These are phyloP conservation scores for Microcebus tavaratra DNA, from an alignment of 2,113 vertebrate genomes.

Conservation along the genomic window DNA sequence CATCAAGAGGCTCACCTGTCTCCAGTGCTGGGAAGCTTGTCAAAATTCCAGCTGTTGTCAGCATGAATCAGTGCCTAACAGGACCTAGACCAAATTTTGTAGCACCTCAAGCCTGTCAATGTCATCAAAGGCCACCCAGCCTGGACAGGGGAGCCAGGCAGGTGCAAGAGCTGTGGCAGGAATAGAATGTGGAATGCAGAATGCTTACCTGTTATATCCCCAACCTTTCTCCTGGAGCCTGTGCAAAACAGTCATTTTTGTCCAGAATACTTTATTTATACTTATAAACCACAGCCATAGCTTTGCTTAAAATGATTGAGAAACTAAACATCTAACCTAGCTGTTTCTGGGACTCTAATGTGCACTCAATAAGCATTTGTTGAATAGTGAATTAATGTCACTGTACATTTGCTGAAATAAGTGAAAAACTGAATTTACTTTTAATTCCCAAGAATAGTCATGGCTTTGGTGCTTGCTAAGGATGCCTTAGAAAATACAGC, in stretches of 20 bases:
- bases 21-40: background rate
- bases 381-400: background rate
- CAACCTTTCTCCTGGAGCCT: background rate
- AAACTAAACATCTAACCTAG: background rate
- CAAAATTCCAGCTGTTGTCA: conserved; percentile 48
- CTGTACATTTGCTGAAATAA: background rate
- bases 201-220: background rate
- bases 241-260: background rate
- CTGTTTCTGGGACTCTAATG: background rate
- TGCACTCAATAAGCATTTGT: background rate
- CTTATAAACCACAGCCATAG: background rate
- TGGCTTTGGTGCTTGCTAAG: background rate
- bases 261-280: background rate
- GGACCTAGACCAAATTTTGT: background rate
- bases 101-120: conserved; percentile 4
- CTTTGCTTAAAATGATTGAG: background rate
- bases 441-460: background rate
- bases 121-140: background rate
- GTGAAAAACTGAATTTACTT: background rate
- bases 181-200: background rate
- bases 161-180: background rate
- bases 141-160: background rate
- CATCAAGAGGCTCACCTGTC: conserved; percentile 28
- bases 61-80: background rate
- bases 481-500: background rate